Percentiles rank a stretch among this genome's conserved stretches.
Conservation (phyloP, 2,797 vertebrate genomes). For the Xenentodon cancila region DNA sequence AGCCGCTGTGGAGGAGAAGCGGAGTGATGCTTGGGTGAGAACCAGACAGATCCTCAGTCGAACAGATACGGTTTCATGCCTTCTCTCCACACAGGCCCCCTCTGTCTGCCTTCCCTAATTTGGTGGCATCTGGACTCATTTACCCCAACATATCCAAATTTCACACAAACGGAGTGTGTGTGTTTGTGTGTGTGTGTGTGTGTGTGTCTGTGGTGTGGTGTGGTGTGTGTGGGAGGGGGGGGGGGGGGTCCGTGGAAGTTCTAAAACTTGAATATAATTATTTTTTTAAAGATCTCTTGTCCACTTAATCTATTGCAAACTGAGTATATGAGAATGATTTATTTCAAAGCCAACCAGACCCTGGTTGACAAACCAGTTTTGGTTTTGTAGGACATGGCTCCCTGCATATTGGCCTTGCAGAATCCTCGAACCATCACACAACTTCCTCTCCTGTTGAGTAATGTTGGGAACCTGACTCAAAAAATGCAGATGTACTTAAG, state of each 20-base stretch:
- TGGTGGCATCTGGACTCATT: conserved; percentile 38
- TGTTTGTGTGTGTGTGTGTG: no score
- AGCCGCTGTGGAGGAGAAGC: conserved; percentile 25
- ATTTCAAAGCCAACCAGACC: neutral
- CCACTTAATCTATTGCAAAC: neutral
- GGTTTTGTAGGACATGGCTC: neutral
- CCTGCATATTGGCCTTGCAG: neutral
- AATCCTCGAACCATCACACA: neutral
- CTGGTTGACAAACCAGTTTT: neutral
- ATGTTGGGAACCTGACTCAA: neutral
- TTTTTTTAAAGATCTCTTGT: no score
- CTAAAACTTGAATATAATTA: no score
- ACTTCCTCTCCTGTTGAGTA: neutral
- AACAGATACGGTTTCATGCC: conserved; percentile 34
- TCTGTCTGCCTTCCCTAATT: conserved; percentile 25
- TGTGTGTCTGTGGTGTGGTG: no score
- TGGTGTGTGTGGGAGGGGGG: no score
- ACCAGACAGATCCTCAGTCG: conserved; percentile 25
- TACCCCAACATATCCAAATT: conserved; percentile 42
- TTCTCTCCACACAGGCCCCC: conserved; percentile 2
- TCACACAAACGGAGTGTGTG: conserved; percentile 19
- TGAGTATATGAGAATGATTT: neutral
- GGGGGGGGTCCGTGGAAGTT: no score
- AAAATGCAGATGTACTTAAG: neutral
- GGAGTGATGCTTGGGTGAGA: conserved; percentile 13